Percentiles rank a stretch among this genome's conserved stretches.
Conservation (phyloP, 2,797 vertebrate species). For the Rhabdomys pumilio region DNA sequence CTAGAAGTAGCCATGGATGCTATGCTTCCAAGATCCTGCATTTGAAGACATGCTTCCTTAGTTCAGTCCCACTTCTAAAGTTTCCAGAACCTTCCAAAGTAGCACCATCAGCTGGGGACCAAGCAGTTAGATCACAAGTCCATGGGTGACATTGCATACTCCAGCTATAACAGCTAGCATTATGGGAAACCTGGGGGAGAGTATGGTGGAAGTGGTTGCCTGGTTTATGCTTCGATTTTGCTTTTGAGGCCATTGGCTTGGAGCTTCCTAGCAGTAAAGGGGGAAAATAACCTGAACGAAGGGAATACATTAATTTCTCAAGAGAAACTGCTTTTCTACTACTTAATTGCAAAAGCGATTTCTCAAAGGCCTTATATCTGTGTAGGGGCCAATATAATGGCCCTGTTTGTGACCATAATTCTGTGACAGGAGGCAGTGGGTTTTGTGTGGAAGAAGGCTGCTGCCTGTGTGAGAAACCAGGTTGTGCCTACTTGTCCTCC, state of each 20-base stretch:
- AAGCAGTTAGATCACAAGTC: not conserved
- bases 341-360: slow-evolving; percentile 49
- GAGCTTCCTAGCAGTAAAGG: slow-evolving; percentile 17
- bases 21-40: not conserved
- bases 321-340: not conserved
- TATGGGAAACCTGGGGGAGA: not conserved
- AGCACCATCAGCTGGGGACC: not conserved
- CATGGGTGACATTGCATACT: not conserved
- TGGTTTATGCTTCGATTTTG: not conserved
- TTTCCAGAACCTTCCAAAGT: not conserved
- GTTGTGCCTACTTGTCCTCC: not conserved
- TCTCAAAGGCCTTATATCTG: not conserved
- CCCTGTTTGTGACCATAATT: not conserved
- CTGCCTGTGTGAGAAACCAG: not conserved
- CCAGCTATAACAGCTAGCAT: not conserved
- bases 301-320: not conserved
- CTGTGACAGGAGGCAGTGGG: not conserved
- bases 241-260: slow-evolving; percentile 5
- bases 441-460: not conserved
- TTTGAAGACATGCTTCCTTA: not conserved
- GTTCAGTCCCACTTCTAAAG: not conserved
- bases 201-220: not conserved
- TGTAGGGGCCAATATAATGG: not conserved
- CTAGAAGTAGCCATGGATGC: not conserved
- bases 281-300: not conserved